A percentile compares a stretch with the other conserved stretches of the same genome.
Evolutionary conservation across 2,888 invertebrate species (phyloP).

Genomic region (Andrena marginata): DNA sequence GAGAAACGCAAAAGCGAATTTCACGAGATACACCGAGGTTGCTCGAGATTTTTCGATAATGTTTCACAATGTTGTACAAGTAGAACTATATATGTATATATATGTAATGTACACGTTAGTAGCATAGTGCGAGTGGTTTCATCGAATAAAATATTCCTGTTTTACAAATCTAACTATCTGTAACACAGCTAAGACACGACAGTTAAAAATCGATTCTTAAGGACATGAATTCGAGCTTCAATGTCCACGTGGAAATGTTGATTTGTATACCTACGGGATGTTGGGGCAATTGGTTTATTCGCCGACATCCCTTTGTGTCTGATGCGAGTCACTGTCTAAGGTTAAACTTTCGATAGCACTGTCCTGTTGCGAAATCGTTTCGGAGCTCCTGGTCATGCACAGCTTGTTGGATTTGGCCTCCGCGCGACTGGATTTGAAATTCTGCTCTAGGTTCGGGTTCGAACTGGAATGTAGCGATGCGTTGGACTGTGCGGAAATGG

Average conservation of each 20-base stretch:
- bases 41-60: conserved; percentile 27
- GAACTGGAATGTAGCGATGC: conserved; percentile 83
- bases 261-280: conserved; percentile 32
- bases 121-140: conserved; percentile 44
- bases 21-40: conserved; percentile 27
- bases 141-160: conserved; percentile 51
- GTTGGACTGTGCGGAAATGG: conserved; percentile 77
- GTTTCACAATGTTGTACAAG: conserved; percentile 38
- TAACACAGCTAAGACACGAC: conserved; percentile 48
- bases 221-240: conserved; percentile 48
- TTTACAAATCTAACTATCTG: conserved; percentile 53
- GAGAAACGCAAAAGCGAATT: conserved; percentile 41
- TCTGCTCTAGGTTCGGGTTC: conserved; percentile 80
- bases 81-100: conserved; percentile 24
- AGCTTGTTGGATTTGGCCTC: conserved; percentile 78
- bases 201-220: conserved; percentile 47
- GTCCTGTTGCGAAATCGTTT: conserved; percentile 80
- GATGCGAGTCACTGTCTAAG: conserved; percentile 78
- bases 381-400: conserved; percentile 78
- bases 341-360: conserved; percentile 79
- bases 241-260: conserved; percentile 55
- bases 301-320: conserved; percentile 77
- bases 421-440: conserved; percentile 75
- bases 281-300: conserved; percentile 57
- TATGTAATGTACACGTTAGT: conserved; percentile 31